Evolutionary conservation across 2,797 vertebrate genomes (phyloP), one percentile per base, ranked within the genome.

Genomic region (Hypotaenidia philippensis): DNA sequence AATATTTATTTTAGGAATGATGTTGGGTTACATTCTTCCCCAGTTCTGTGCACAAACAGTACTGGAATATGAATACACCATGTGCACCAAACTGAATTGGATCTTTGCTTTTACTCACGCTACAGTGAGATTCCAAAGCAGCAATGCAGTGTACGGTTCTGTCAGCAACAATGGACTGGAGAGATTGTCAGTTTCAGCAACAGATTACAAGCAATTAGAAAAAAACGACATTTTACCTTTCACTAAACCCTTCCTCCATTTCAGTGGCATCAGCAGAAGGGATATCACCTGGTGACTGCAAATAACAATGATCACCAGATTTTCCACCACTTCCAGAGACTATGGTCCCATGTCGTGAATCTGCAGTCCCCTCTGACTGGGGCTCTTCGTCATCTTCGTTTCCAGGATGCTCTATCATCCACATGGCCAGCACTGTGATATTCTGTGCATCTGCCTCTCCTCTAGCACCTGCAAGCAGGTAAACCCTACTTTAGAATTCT

Each of bases 391-490:
- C 99, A 3, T 99, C 99, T 64, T 99, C 99, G 0, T 98, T 98
- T 4, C 98, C 98, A 3, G 99, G 99, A 80, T 99, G 99, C 69
- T 99, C 99, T 1, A 99, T 99, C 99, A 99, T 99, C 99, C 99
- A 99, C 99, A 99, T 99, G 75, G 99, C 99, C 91, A 99, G 96
- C 50, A 99, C 99, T 1, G 99, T 99, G 97, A 99, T 99, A 96
- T 99, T 99, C 97, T 99, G 99, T 47, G 99, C 99, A 78, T 99
- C 99, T 3, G 99, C 99, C 92, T 99, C 99, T 85, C 99, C 99
- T 85, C 98, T 98, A 41, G 99, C 98, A 86, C 99, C 99, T 99
- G 79, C 31, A n/a, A 63, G 57, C 26, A 60, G 29, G 16, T 49
- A 78, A 65, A 53, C 2, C 40, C 77, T 36, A 31, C 13, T 45